These are phyloP conservation scores for Parasteatoda lunata DNA, from an alignment of 2,888 invertebrate species.

Conservation along the genomic window DNA sequence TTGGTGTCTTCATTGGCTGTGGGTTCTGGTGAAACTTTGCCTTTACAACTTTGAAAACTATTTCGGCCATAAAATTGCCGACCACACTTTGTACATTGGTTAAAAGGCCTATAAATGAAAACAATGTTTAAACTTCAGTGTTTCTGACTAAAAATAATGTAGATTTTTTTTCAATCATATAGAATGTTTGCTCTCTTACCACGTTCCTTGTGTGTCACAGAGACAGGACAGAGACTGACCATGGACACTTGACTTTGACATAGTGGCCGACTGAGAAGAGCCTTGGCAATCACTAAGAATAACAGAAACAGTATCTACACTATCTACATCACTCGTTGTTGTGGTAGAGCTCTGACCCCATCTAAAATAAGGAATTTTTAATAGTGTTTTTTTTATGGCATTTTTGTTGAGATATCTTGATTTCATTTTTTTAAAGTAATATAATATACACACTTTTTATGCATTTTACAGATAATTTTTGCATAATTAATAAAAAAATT, in stretches of 20 bases:
- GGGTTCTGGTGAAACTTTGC: slow-evolving; percentile 23
- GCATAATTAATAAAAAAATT: too few species aligned
- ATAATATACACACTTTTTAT: too few species aligned
- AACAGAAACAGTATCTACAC: slow-evolving; percentile 65
- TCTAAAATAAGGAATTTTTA: slow-evolving; percentile 6
- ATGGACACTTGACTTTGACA: slow-evolving; percentile 52
- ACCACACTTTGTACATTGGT: slow-evolving; percentile 66
- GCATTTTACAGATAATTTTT: too few species aligned
- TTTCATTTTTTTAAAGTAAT: too few species aligned
- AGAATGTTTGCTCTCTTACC: slow-evolving; percentile 38
- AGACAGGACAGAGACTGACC: slow-evolving; percentile 60
- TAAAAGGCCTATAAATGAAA: slow-evolving; percentile 49
- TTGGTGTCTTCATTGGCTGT: slow-evolving; percentile 5
- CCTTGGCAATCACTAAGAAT: slow-evolving; percentile 63
- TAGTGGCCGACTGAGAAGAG: slow-evolving; percentile 38
- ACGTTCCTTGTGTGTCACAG: slow-evolving; percentile 66
- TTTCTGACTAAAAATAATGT: background rate
- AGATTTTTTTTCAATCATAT: background rate
- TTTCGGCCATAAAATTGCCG: slow-evolving; percentile 59
- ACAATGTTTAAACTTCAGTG: background rate
- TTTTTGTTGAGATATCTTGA: too few species aligned
- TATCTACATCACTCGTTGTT: slow-evolving; percentile 61
- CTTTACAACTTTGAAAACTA: slow-evolving; percentile 33
- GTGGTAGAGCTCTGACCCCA: slow-evolving; percentile 65
- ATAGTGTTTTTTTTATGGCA: background rate